A percentile compares a stretch with the other conserved stretches of the same genome.
Conservation (phyloP, 2,797 vertebrate species). For the Sphenopsis melanotis region DNA sequence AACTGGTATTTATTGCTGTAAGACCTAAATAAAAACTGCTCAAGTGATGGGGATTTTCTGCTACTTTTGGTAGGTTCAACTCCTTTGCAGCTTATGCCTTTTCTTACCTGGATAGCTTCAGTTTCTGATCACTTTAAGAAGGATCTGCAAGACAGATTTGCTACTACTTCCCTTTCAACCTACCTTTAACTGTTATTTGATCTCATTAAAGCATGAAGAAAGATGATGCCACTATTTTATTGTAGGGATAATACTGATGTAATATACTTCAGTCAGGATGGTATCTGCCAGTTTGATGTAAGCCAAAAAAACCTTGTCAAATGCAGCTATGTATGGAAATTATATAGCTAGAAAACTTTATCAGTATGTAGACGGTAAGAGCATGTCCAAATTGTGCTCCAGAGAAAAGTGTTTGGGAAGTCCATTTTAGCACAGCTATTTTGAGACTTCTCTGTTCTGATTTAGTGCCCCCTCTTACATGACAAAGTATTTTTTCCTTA, state of each 20-base stretch:
- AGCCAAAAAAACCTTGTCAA: conserved; percentile 10
- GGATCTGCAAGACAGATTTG: not conserved
- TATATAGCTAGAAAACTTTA: not conserved
- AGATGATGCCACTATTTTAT: not conserved
- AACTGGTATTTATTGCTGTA: not conserved
- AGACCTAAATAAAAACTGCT: not conserved
- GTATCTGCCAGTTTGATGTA: not conserved
- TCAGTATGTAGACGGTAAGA: not conserved
- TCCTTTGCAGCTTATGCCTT: not conserved
- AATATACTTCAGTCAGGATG: not conserved
- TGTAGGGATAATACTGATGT: not conserved
- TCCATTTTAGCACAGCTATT: not conserved
- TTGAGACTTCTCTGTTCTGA: not conserved
- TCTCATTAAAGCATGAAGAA: not conserved
- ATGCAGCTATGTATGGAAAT: not conserved
- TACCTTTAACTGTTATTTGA: not conserved
- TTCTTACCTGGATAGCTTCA: not conserved
- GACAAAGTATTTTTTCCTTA: not conserved
- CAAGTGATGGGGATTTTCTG: not conserved
- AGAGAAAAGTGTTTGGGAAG: not conserved
- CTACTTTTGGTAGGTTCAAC: not conserved
- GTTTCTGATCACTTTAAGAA: not conserved
- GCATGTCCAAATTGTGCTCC: not conserved
- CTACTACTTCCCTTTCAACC: not conserved
- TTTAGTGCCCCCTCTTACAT: not conserved